Evolutionary conservation across 2,797 vertebrate genomes (phyloP).

Genomic region (Pitangus sulphuratus): DNA sequence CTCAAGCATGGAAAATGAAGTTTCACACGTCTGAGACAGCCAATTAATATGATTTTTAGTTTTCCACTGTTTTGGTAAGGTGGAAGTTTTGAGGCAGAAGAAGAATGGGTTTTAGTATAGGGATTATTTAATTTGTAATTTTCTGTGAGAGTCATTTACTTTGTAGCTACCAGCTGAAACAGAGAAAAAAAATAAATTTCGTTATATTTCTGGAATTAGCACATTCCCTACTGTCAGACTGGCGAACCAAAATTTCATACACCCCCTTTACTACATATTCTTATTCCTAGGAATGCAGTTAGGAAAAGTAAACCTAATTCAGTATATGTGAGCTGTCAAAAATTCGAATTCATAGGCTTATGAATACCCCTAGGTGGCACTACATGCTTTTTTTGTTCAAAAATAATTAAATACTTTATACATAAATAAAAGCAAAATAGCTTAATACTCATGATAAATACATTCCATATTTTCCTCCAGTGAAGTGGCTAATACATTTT

Average conservation of each 20-base stretch:
- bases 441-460: neutral
- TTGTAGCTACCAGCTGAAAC: neutral
- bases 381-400: conserved; percentile 33
- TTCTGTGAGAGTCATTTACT: neutral
- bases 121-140: neutral
- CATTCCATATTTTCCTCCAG: neutral
- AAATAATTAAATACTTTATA: neutral
- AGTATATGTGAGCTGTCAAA: neutral
- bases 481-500: neutral
- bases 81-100: neutral
- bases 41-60: neutral
- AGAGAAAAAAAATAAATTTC: neutral
- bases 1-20: neutral
- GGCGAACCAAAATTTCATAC: neutral
- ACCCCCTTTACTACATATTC: neutral
- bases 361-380: conserved; percentile 50
- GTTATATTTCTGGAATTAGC: neutral
- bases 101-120: rapidly evolving
- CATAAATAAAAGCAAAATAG: conserved; percentile 8
- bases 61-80: neutral
- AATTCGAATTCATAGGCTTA: neutral
- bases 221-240: neutral
- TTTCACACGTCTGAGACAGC: neutral
- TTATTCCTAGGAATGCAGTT: neutral
- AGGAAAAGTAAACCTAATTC: neutral